Evolutionary conservation across 1,140 invertebrate genomes (phyloP), one percentile per base, ranked within the genome.

Genomic region (Drosophila nigromelanica): DNA sequence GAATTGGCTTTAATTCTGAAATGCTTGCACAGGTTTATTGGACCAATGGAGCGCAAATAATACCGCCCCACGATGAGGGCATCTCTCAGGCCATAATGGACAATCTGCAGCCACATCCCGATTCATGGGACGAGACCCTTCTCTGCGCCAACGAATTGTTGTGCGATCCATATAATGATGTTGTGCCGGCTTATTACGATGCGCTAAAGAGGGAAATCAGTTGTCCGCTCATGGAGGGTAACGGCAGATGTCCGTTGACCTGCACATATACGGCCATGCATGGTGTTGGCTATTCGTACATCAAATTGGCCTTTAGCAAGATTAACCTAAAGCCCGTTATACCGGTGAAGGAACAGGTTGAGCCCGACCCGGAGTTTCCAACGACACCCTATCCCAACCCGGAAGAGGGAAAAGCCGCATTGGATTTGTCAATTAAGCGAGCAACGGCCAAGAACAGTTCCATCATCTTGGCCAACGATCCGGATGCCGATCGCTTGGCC

Each of bases 401-500:
- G 1, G 99, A 99, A 92, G 99, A 99, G 93, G 96, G 97, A 4
- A 96, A 96, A 87, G 96, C 96, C 85, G 96, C 97, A 56, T 91
- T 99, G 61, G 94, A 96, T 86, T 93, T 99, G 18, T 95, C 98
- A 18, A 95, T 99, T 71, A 93, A 95, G 91, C 95, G 96, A 14
- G 99, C 98, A 0, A 94, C 98, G 89, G 77, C 93, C 43, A 94
- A 95, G 75, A 92, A 93, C 2, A 95, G 95, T 33, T 93, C 93
- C 1, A 91, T 99, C 2, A 97, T 99, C 76, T 92, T 99, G 15
- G 98, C 98, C 0, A 99, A 99, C 93, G 99, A 99, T 93, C 99
- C 99, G n/a, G 99, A 99, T 93, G 98, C 99, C 6, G 99, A 99
- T 93, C 94, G 99, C 54, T 93, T 99, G 60, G 98, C 98, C 11